These are phyloP conservation scores for Procavia capensis DNA, from an alignment of 2,113 vertebrate species.

Conservation along the genomic window DNA sequence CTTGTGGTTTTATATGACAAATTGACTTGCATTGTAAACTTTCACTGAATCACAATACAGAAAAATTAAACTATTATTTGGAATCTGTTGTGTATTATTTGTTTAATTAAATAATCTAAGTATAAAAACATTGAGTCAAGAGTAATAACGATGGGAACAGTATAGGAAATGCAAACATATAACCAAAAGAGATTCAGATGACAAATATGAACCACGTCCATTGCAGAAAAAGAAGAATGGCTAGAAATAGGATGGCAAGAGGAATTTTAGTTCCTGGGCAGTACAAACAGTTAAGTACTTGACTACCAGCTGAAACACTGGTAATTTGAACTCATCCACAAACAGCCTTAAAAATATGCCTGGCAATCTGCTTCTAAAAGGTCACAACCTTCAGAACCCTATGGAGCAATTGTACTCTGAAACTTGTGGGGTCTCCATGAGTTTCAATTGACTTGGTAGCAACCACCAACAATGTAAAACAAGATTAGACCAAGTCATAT, in stretches of 20 bases:
- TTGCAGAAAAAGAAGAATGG: neutral
- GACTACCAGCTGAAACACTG: neutral
- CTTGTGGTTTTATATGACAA: no score
- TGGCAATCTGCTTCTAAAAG: neutral
- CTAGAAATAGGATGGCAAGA: neutral
- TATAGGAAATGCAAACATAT: neutral
- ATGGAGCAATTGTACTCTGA: neutral
- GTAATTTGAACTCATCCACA: neutral
- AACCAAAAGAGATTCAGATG: neutral
- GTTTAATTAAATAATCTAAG: slow-evolving; percentile 9
- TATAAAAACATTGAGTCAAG: neutral
- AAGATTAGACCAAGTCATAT: neutral
- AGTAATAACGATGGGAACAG: neutral
- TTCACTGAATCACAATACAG: no score
- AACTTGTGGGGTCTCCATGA: neutral
- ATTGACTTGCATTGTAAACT: no score
- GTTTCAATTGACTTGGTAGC: neutral
- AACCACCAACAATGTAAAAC: neutral
- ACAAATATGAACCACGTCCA: neutral
- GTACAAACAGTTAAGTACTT: neutral
- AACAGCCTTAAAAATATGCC: neutral
- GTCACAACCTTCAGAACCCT: neutral
- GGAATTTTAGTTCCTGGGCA: neutral
- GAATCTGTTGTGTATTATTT: neutral
- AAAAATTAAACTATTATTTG: no score